Base-by-base conservation (phyloP, 1,140 invertebrate genomes). In the Ephestia elutella region DNA sequence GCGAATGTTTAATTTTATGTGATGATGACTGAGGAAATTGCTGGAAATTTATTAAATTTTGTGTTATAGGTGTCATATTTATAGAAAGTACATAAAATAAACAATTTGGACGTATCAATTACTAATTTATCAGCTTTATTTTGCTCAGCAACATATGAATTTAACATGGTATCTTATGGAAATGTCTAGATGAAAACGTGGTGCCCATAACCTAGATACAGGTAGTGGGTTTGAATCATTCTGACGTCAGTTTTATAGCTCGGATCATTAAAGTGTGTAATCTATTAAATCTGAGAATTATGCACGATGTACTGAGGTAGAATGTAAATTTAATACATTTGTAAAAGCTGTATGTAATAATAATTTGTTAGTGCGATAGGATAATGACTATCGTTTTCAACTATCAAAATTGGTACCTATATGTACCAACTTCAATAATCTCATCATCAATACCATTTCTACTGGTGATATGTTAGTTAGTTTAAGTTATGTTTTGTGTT, bases 131-230 rank as follows among this genome's bases (percentile, higher is more conserved):
- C 7, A 3, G 21, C 30, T 1, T 10, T 15, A 44, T 44, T n/a
- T 44, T 17, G 15, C 38, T 44, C 3, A 44, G 38, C n/a, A 44
- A 44, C 38, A 32, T 15, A 4, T 44, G 13, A 44, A 44, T 44
- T 9, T 1, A 32, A 44, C 3, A 1, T 44, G 2, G n/a, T 17
- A 44, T 44, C 2, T 44, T 44, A 44, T 44, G 38, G 1, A 15
- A 8, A 44, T 44, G n/a, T 11, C 30, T 32, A 32, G 8, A 32
- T 10, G 30, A 32, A 44, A 17, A 17, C 38, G 7, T 15, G 38
- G 38, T 44, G 38, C 38, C 38, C 38, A 44, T 44, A 44, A 44
- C 38, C 38, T 44, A 44, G 38, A 44, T 44, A 9, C 38, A 44
- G 38, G 38, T 17, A n/a, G 38, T 44, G 38, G 38, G 38, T 15